A percentile compares a stretch with the other conserved stretches of the same genome.
Evolutionary conservation across 2,797 vertebrate genomes (phyloP).

Genomic region (Crenichthys baileyi): DNA sequence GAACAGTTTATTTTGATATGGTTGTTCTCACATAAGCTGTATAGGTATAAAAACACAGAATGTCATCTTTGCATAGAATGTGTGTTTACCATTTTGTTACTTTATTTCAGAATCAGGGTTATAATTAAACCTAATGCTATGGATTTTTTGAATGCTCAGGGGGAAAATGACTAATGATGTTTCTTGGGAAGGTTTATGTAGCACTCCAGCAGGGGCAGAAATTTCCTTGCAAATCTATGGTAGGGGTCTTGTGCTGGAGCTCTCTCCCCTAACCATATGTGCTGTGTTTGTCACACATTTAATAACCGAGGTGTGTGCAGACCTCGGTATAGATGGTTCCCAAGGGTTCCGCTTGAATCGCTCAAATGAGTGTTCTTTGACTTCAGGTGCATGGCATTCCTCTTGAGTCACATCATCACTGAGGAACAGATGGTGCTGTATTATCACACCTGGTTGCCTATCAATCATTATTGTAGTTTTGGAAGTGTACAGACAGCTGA

Average conservation of each 20-base stretch:
- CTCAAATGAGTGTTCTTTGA: constrained; percentile 24
- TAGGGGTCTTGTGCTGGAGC: constrained; percentile 37
- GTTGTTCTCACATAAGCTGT: neutral
- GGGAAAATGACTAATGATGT: constrained; percentile 32
- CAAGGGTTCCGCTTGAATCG: constrained; percentile 23
- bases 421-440: constrained; percentile 32
- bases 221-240: constrained; percentile 39
- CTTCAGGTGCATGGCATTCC: constrained; percentile 52
- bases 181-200: constrained; percentile 51
- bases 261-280: constrained; percentile 53
- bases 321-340: constrained; percentile 18
- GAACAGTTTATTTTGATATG: neutral
- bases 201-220: constrained; percentile 34
- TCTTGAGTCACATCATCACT: constrained; percentile 28
- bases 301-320: constrained; percentile 17
- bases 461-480: constrained; percentile 21
- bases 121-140: neutral
- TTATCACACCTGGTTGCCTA: constrained; percentile 2
- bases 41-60: neutral
- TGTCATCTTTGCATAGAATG: neutral
- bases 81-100: neutral
- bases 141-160: neutral
- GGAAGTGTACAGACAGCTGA: neutral
- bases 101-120: neutral
- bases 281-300: constrained; percentile 22